Evolutionary conservation across 2,797 vertebrate species (phyloP).

Genomic region (Erpetoichthys calabaricus): DNA sequence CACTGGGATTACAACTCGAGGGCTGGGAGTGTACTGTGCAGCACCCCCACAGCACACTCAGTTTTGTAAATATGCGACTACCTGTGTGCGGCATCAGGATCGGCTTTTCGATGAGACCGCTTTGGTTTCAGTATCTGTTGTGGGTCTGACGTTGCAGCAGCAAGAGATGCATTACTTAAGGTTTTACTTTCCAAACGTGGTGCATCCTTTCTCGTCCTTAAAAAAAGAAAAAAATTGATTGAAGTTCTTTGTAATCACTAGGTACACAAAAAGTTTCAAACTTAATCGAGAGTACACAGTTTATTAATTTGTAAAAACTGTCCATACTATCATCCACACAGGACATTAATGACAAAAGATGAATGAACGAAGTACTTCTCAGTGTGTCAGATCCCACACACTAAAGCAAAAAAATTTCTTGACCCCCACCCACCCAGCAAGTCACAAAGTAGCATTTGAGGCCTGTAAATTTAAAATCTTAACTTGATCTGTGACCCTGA

Average conservation of each 20-base stretch:
- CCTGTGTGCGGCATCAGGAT: constrained; percentile 91
- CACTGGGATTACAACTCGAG: neutral
- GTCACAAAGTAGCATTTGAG: too few species aligned
- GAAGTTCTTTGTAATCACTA: neutral
- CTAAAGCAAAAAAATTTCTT: too few species aligned
- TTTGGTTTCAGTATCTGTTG: constrained; percentile 75
- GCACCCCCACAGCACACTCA: neutral
- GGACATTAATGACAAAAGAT: too few species aligned
- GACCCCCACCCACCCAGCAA: too few species aligned
- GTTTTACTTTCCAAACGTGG: constrained; percentile 76
- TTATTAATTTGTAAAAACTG: neutral
- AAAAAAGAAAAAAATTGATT: constrained; percentile 12
- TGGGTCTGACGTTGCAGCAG: constrained; percentile 54
- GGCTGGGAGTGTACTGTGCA: neutral
- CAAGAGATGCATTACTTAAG: constrained; percentile 49
- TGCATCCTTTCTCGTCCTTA: constrained; percentile 84
- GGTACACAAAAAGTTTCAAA: neutral
- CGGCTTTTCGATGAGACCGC: constrained; percentile 85
- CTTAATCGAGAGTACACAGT: neutral
- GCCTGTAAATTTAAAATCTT: too few species aligned
- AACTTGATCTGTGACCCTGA: too few species aligned
- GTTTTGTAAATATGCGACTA: constrained; percentile 25
- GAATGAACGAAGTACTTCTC: too few species aligned
- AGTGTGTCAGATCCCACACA: too few species aligned
- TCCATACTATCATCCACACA: too few species aligned